Base-by-base conservation (phyloP, 2,888 invertebrate genomes). In the Timandra comae region DNA sequence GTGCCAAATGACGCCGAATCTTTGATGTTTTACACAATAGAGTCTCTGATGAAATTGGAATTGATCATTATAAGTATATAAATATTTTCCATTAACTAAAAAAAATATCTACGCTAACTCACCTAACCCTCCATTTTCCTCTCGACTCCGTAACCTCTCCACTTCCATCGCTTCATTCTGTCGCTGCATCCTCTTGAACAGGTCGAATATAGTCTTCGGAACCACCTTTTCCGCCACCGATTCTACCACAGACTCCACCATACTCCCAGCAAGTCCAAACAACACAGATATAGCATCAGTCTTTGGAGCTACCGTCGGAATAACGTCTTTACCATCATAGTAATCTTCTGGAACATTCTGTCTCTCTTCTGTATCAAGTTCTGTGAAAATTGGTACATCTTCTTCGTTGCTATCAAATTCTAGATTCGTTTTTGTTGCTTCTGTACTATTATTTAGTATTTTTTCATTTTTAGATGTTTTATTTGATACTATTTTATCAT, bases 121-220 rank as follows among this genome's bases (percentile, higher is more conserved):
- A 86, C 86, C 86, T 22, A 86, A 49, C 7, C 86, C 86, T 0
- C 86, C 86, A 53, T 86, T 86, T 42, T 86, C 86, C 46, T 86
- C 86, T 10, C 76, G 65, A 45, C 86, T 86, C 38, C 86, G 68
- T 24, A 86, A 48, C 20, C 69, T 72, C 44, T 86, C 80, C 0
- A 79, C 77, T 52, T 86, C 86, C 30, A 86, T 41, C 4, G 79
- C 78, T 41, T 84, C 82, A 33, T 58, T 85, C 46, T 86, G 86
- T 30, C 59, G 67, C 55, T 86, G 86, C 77, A 86, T 82, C 33
- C 86, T 61, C 39, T 69, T 79, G 31, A 85, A 79, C 24, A 86
- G 41, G 38, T 86, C 85, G 38, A 63, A 76, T 1, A 86, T 57
- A 4, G 79, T 69, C 41, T 84, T 79, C 0, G 86, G 86, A 0